Conservation (phyloP, 2,888 invertebrate species). For the Aspidiotus rigidus region DNA sequence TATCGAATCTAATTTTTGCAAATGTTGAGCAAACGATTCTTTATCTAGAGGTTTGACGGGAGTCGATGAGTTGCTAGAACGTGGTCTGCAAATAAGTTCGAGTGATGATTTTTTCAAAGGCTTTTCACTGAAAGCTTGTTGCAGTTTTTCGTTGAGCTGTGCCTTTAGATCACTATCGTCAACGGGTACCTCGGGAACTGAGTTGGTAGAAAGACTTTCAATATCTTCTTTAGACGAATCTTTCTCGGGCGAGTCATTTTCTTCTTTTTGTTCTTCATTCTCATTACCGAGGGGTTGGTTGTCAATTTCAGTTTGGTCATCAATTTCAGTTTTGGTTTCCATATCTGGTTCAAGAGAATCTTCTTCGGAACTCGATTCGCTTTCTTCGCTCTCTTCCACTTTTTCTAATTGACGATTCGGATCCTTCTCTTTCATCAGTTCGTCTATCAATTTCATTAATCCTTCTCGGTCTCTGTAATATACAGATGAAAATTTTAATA, state of each 20-base stretch:
- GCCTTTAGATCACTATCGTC: background rate
- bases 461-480: conserved; percentile 63
- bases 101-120: background rate
- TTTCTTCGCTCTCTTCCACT: conserved; percentile 32
- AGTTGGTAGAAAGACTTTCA: background rate
- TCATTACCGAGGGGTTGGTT: conserved; percentile 42
- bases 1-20: conserved; percentile 22
- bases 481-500: conserved; percentile 36
- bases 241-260: conserved; percentile 42
- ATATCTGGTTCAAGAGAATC: background rate
- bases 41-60: conserved; percentile 31
- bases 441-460: conserved; percentile 65
- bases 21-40: conserved; percentile 19
- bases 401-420: conserved; percentile 36
- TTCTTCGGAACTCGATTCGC: conserved; percentile 36
- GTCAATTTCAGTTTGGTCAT: conserved; percentile 39
- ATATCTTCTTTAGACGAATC: background rate
- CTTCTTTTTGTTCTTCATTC: conserved; percentile 41
- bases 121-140: background rate
- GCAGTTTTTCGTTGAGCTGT: background rate
- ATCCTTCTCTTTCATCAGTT: conserved; percentile 48
- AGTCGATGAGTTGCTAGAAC: background rate
- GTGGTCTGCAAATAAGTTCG: background rate
- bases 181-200: background rate
- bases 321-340: conserved; percentile 13